A percentile compares a stretch with the other conserved stretches of the same genome.
These are phyloP conservation scores for Tetramorium simillimum DNA, from an alignment of 1,140 invertebrate genomes.

Conservation along the genomic window DNA sequence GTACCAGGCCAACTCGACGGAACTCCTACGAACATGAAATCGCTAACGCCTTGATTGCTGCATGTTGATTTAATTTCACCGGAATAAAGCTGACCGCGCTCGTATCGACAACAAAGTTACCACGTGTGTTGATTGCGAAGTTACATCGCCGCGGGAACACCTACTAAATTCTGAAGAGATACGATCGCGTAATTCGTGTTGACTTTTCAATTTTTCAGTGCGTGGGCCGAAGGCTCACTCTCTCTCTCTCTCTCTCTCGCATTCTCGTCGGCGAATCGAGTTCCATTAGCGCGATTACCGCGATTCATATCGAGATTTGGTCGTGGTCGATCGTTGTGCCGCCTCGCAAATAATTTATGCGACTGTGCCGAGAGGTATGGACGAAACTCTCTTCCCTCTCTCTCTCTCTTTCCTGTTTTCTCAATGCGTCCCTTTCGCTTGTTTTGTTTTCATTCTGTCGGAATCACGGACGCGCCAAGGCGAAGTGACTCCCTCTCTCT, in stretches of 20 bases:
- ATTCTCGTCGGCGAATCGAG: constrained; percentile 63
- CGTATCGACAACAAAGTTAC: constrained; percentile 48
- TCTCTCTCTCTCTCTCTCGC: constrained; percentile 11
- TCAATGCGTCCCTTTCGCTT: constrained; percentile 23
- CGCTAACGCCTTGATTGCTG: constrained; percentile 11
- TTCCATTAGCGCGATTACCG: constrained; percentile 73
- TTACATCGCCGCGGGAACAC: constrained; percentile 31
- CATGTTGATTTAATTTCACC: constrained; percentile 29
- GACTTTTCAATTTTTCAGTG: constrained; percentile 59
- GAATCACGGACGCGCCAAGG: constrained; percentile 70
- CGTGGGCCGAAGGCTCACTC: constrained; percentile 36
- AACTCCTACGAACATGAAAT: constrained; percentile 16
- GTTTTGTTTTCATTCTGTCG: constrained; percentile 66
- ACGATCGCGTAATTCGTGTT: constrained; percentile 51
- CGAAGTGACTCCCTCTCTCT: constrained; percentile 65
- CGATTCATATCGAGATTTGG: constrained; percentile 70
- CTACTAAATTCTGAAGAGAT: constrained; percentile 53
- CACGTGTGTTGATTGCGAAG: constrained; percentile 32
- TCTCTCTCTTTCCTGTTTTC: constrained; percentile 16
- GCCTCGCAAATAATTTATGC: constrained; percentile 72
- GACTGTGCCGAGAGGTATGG: constrained; percentile 9
- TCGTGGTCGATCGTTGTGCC: constrained; percentile 57
- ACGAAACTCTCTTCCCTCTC: constrained; percentile 33
- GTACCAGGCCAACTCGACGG: neutral
- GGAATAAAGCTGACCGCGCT: constrained; percentile 11